Evolutionary conservation across 2,113 vertebrate genomes (phyloP), one percentile per base, ranked within the genome.

Genomic region (Balaeniceps rex): DNA sequence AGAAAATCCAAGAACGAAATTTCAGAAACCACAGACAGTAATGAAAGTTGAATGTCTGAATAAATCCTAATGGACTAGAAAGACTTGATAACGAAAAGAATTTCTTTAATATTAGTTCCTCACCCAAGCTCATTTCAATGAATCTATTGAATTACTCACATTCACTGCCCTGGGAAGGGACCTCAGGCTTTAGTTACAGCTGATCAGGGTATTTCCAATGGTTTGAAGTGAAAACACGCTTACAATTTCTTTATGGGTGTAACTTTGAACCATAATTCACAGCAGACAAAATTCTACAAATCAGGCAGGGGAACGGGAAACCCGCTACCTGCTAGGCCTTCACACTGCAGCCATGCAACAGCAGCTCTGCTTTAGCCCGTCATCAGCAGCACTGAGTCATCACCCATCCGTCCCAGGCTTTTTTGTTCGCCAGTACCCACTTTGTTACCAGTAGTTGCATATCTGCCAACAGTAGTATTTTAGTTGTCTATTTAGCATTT

Each of bases 11-110:
- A 58, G 34, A 86, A 79, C 16, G 8, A 60, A 47, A 89, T 75
- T 94, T 83, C 77, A 85, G 81, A 47, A 96, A 71, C 22, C 46
- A 23, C 42, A 65, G 74, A 25, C 54, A 34, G 31, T 31, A 54
- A 65, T 80, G 65, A 22, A 52, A 84, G 47, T n/a, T 58, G 55
- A 87, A 87, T 87, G 82, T n/a, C 55, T 88, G 87, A 94, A n/a
- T 71, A 87, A 90, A 55, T 82, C 51, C 40, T 75, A 94, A 94
- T 75, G 85, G 44, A 83, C 64, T 64, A 87, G 74, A 93, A 74
- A 88, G 83, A 60, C 82, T 21, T 52, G 36, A 69, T 75, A 90
- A 66, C 1, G 10, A 80, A 82, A 93, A 40, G 0, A 57, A 63
- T 66, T 77, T 88, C 34, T 80, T 78, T 44, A 72, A 19, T 46